Evolutionary conservation across 2,888 invertebrate genomes (phyloP).

Genomic region (Ochlodes sylvanus): DNA sequence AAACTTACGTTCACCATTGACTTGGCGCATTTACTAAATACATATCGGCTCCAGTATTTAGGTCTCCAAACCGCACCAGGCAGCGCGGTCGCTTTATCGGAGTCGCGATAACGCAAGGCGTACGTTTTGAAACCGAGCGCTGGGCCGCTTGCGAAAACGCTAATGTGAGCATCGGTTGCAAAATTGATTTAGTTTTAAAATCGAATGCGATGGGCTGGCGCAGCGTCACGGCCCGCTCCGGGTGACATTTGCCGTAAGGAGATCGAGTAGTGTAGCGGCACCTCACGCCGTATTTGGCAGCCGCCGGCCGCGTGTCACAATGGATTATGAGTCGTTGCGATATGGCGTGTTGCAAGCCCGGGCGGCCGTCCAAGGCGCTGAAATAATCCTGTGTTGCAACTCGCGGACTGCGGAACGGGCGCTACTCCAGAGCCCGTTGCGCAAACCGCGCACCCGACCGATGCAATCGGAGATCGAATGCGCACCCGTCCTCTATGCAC

Average conservation of each 20-base stretch:
- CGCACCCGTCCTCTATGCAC: constrained; percentile 63
- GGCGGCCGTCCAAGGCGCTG: constrained; percentile 82
- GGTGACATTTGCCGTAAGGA: constrained; percentile 61
- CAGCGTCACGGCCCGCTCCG: constrained; percentile 42
- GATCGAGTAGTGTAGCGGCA: constrained; percentile 69
- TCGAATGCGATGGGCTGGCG: constrained; percentile 60
- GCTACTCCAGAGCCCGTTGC: constrained; percentile 78
- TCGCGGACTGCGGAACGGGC: constrained; percentile 77
- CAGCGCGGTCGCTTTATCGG: constrained; percentile 78
- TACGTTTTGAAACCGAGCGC: constrained; percentile 82
- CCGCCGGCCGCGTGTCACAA: constrained; percentile 70
- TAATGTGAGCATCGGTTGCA: constrained; percentile 85
- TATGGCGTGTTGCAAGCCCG: constrained; percentile 83
- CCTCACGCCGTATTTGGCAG: constrained; percentile 74
- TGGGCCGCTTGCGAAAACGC: constrained; percentile 85
- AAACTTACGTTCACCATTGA: constrained; percentile 20
- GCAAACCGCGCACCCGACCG: constrained; percentile 69
- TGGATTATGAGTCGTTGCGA: constrained; percentile 83
- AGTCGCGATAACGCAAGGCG: constrained; percentile 81
- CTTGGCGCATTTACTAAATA: constrained; percentile 31
- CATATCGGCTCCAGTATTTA: constrained; percentile 59
- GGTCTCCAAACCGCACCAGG: constrained; percentile 77
- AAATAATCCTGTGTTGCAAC: constrained; percentile 84
- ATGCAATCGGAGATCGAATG: constrained; percentile 55
- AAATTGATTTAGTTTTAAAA: constrained; percentile 83